Evolutionary conservation across 2,888 invertebrate species (phyloP).

Genomic region (Tipula lateralis): DNA sequence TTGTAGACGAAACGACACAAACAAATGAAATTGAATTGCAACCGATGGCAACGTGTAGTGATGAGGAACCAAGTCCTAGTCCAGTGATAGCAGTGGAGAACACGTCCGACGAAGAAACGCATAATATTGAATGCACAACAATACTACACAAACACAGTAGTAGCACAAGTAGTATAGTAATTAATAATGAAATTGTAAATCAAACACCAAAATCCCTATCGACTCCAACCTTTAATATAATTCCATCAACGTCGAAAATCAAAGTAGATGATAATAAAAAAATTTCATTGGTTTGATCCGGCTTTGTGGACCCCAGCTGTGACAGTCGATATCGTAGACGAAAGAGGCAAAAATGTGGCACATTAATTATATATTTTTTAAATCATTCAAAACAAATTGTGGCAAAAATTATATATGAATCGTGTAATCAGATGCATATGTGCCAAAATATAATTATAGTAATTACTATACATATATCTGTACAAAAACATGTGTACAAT

Average conservation of each 20-base stretch:
- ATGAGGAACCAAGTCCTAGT: not conserved
- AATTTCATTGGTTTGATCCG: slow-evolving; percentile 25
- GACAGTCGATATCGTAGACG: not conserved
- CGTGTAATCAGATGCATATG: not conserved
- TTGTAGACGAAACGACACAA: slow-evolving; percentile 13
- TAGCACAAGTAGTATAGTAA: not conserved
- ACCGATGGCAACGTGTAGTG: not conserved
- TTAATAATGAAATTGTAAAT: not conserved
- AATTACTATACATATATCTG: too few relatives aligned
- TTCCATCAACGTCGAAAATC: slow-evolving; percentile 7
- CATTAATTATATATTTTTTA: not conserved
- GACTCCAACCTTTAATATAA: not conserved
- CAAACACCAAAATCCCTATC: not conserved
- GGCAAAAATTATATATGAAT: not conserved
- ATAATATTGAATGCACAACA: not conserved
- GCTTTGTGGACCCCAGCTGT: not conserved
- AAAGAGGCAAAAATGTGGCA: not conserved
- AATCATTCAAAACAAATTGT: not conserved
- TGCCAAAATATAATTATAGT: not conserved
- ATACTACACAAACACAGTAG: not conserved
- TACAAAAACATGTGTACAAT: not conserved
- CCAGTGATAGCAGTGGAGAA: not conserved
- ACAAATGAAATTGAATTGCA: not conserved
- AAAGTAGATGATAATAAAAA: slow-evolving; percentile 3
- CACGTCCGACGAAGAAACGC: not conserved